Base-by-base conservation (phyloP, 2,888 invertebrate genomes). In the Criorhina ranunculi region DNA sequence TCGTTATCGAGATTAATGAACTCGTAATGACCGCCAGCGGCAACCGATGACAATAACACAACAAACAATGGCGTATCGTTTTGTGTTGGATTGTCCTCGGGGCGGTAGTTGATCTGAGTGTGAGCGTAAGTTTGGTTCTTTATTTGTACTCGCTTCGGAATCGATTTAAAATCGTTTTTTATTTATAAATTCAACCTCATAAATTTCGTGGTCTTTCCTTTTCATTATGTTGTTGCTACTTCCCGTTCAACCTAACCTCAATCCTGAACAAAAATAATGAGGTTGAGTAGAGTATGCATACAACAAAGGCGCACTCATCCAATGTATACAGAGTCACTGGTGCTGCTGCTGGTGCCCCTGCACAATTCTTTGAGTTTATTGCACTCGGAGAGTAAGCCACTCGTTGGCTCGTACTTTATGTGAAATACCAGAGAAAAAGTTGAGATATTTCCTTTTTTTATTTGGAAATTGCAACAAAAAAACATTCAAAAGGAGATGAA, bases 351-450 rank as follows among this genome's bases (percentile, higher is more conserved):
- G 17, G 17, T 81, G 37, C 76, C 62, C 73, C 75, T 80, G 75
- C 12, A 57, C 66, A 70, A 66, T 81, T 69, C 66, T 19, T 55
- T 55, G 78, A 87, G 69, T 88, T 78, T 86, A 70, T 75, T 81
- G 73, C 86, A 79, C 80, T 72, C 62, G 35, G 33, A 37, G 44
- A 55, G 44, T 79, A 44, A 62, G 40, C 31, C 67, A 78, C 55
- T 72, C 73, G 55, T 55, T 49, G 70, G 82, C 80, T 53, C 42
- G 72, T 73, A 59, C 62, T 79, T 49, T 59, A 64, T 64, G 57
- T 70, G 70, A 77, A 64, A 77, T 53, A 66, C 51, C 64, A 55
- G 46, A 19, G 44, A 51, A 62, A 75, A 49, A 31, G 17, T 46
- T 40, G 31, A 70, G 31, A 64, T 59, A 59, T 66, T 67, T 67